phyloP scores from a whole-genome alignment of 2,888 invertebrate genomes.

The Tetragnatha montana region DNA sequence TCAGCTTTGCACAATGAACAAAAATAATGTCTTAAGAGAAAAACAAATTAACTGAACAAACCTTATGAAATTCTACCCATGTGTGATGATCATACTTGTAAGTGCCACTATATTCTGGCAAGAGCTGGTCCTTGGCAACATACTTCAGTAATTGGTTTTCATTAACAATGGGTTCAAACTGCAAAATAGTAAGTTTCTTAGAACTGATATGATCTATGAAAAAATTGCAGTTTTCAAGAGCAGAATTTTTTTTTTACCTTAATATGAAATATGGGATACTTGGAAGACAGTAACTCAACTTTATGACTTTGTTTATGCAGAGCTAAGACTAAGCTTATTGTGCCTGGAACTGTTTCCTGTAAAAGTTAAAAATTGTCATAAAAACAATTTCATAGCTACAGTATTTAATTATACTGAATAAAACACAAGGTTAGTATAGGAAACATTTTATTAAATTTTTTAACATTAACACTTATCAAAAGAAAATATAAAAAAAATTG shows the following conservation, averaged over 20 bases:
- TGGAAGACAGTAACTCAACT: constrained; percentile 42
- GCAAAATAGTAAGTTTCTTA: constrained; percentile 47
- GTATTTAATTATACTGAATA: too few species aligned
- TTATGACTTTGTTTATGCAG: constrained; percentile 46
- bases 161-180: constrained; percentile 75
- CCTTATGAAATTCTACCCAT: constrained; percentile 86
- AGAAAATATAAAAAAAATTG: too few species aligned
- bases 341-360: constrained; percentile 56
- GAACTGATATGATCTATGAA: background rate
- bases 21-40: background rate
- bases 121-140: constrained; percentile 77
- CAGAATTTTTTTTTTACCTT: constrained; percentile 28
- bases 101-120: constrained; percentile 80
- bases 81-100: constrained; percentile 83
- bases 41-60: constrained; percentile 74
- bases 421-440: too few species aligned
- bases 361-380: constrained; percentile 15
- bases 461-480: background rate
- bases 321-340: constrained; percentile 59
- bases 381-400: too few species aligned
- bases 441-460: background rate
- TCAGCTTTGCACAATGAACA: too few species aligned
- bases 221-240: background rate
- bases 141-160: constrained; percentile 74
- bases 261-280: constrained; percentile 55